Conservation (phyloP, 2,888 invertebrate species). For the Syrphus vitripennis region DNA sequence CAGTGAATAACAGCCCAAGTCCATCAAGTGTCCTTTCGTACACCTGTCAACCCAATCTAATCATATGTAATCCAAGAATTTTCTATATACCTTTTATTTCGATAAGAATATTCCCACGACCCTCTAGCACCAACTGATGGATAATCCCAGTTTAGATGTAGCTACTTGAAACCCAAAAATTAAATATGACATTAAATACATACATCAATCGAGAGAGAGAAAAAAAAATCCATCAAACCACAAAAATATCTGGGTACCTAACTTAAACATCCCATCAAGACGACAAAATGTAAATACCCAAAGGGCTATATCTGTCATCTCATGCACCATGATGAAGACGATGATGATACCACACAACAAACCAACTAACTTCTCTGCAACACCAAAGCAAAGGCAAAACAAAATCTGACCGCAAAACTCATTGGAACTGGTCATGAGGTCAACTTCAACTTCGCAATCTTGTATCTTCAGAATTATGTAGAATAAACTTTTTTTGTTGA, state of each 20-base stretch:
- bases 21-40: background rate
- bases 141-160: conserved; percentile 3
- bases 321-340: background rate
- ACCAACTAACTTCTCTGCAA: conserved; percentile 1
- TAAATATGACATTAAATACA: conserved; percentile 50
- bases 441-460: conserved; percentile 61
- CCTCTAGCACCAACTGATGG: background rate
- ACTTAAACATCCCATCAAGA: background rate
- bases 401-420: conserved; percentile 61
- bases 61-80: background rate
- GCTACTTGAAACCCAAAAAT: conserved; percentile 1
- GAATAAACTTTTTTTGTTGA: background rate
- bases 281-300: conserved; percentile 14
- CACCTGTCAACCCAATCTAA: conserved; percentile 1
- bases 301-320: conserved; percentile 32
- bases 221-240: conserved; percentile 43
- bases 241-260: conserved; percentile 30
- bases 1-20: too few relatives aligned
- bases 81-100: background rate
- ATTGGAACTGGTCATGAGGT: conserved; percentile 70
- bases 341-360: conserved; percentile 6
- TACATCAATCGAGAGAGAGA: conserved; percentile 29
- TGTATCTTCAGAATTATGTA: background rate
- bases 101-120: conserved; percentile 40
- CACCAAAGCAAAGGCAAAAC: conserved; percentile 11